Percentiles rank a stretch among this genome's conserved stretches.
Evolutionary conservation across 1,140 invertebrate genomes (phyloP).

Genomic region (Drosophila sturtevanti): DNA sequence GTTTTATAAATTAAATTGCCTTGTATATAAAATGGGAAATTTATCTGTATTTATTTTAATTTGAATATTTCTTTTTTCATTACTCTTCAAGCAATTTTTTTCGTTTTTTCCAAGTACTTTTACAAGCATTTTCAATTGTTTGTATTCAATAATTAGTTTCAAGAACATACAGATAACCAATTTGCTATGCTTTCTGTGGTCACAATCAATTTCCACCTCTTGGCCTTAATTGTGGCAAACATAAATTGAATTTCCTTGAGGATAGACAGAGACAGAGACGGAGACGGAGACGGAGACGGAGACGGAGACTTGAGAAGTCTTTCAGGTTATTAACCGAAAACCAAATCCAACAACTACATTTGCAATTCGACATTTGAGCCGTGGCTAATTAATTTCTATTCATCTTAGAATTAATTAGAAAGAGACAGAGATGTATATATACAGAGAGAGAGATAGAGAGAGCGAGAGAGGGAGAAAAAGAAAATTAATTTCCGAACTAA

Average conservation of each 20-base stretch:
- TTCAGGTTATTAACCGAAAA: constrained; percentile 30
- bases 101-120: too few relatives aligned
- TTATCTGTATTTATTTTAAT: too few relatives aligned
- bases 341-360: constrained; percentile 18
- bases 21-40: too few relatives aligned
- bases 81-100: too few relatives aligned
- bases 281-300: neutral
- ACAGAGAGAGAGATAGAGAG: constrained; percentile 1
- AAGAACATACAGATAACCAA: neutral
- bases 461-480: constrained; percentile 1
- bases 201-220: constrained; percentile 3
- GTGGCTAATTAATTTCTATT: constrained; percentile 75
- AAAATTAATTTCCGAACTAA: constrained; percentile 37
- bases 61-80: too few relatives aligned
- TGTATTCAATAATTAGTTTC: neutral
- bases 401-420: constrained; percentile 45
- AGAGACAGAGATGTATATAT: constrained; percentile 9
- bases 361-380: constrained; percentile 36
- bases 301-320: neutral
- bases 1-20: too few relatives aligned
- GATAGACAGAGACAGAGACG: neutral
- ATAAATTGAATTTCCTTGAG: constrained; percentile 40
- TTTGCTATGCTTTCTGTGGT: neutral
- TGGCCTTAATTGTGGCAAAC: constrained; percentile 13
- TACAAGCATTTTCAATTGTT: neutral